These are phyloP conservation scores for Anthopleura xanthogrammica DNA, from an alignment of 92 coral and sea anemone species.

Conservation along the genomic window DNA sequence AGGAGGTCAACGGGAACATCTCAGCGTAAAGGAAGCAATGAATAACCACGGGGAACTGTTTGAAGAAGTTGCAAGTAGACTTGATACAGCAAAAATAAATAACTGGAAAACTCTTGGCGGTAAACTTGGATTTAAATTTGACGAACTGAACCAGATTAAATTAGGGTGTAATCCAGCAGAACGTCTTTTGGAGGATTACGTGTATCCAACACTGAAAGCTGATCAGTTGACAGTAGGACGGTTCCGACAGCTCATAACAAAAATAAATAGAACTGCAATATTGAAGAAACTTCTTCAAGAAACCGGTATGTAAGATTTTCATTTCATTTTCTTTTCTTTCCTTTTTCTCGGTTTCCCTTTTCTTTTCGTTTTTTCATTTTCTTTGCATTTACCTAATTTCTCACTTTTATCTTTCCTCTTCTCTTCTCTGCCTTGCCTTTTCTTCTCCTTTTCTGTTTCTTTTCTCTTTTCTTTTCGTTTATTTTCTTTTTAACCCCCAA, in stretches of 20 bases:
- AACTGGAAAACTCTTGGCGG: neutral
- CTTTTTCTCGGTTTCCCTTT: neutral
- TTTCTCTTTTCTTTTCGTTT: too few species aligned
- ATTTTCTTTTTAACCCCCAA: too few species aligned
- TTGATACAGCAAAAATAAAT: neutral
- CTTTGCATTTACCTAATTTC: too few species aligned
- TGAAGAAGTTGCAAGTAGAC: constrained; percentile 9
- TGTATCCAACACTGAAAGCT: neutral
- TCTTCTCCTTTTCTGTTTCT: too few species aligned
- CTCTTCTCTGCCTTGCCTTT: too few species aligned
- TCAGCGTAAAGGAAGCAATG: neutral
- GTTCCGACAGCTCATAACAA: neutral
- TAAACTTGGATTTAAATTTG: neutral
- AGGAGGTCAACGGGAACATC: neutral
- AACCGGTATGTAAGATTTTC: neutral
- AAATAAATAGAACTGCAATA: neutral
- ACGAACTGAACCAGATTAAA: neutral
- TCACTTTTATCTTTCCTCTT: too few species aligned
- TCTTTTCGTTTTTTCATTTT: too few species aligned
- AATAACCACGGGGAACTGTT: neutral
- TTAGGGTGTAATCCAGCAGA: constrained; percentile 19
- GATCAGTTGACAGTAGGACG: neutral
- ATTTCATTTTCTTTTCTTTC: neutral
- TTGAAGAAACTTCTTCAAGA: neutral
- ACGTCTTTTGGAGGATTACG: neutral